Conservation (phyloP, 2,888 invertebrate genomes). For the Icerya purchasi region DNA sequence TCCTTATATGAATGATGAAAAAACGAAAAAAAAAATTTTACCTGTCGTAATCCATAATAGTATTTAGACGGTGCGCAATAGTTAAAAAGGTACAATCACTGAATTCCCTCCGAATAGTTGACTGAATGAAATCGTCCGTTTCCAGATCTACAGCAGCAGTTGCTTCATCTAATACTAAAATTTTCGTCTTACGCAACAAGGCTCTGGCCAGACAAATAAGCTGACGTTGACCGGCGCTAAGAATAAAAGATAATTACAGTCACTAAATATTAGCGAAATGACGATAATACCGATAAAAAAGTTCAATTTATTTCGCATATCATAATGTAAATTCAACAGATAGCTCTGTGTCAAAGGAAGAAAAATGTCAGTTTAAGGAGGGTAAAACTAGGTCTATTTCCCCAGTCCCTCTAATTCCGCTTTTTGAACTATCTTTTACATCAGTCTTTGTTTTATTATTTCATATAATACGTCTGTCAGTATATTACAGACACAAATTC, state of each 20-base stretch:
- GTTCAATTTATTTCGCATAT: neutral
- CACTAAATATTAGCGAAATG: neutral
- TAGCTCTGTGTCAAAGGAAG: too few species aligned
- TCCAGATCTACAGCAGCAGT: conserved; percentile 78
- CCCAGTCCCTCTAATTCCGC: too few species aligned
- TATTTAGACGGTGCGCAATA: conserved; percentile 83
- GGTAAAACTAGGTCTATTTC: too few species aligned
- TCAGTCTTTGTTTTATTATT: too few species aligned
- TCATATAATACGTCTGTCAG: too few species aligned
- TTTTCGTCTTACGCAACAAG: conserved; percentile 61
- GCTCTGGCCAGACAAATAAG: conserved; percentile 67
- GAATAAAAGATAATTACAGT: too few species aligned
- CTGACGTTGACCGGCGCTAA: conserved; percentile 74
- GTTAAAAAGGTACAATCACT: conserved; percentile 69
- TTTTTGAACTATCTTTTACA: too few species aligned
- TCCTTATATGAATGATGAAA: conserved; percentile 1
- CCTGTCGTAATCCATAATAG: conserved; percentile 69
- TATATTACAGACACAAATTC: too few species aligned
- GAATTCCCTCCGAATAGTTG: conserved; percentile 71
- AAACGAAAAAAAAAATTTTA: conserved; percentile 17
- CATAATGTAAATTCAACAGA: too few species aligned
- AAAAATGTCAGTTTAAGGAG: too few species aligned
- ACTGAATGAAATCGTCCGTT: conserved; percentile 72
- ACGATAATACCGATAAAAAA: neutral
- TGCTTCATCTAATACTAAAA: conserved; percentile 67